Percentiles rank a stretch among this genome's conserved stretches.
phyloP scores from a whole-genome alignment of 2,888 invertebrate genomes.

The Cosmopolites sordidus region DNA sequence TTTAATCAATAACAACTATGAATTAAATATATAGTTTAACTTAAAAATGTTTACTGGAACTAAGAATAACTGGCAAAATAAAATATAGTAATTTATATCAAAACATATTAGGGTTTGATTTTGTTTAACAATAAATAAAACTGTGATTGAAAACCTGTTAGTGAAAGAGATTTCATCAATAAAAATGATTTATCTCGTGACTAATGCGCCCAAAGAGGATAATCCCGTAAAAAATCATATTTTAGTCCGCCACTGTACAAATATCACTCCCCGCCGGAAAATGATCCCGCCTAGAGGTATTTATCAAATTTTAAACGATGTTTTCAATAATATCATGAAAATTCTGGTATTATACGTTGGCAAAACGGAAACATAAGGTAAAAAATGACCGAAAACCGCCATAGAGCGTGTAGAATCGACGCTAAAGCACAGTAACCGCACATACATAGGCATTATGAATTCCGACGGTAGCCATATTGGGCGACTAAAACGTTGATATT shows the following conservation, averaged over 20 bases:
- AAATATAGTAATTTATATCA: too few relatives aligned
- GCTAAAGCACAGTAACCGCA: conserved; percentile 26
- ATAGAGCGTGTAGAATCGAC: conserved; percentile 16
- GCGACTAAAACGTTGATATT: conserved; percentile 47
- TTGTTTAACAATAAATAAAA: neutral
- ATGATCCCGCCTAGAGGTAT: conserved; percentile 14
- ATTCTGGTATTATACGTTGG: conserved; percentile 5
- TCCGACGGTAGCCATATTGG: conserved; percentile 52
- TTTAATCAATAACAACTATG: too few relatives aligned
- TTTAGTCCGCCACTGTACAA: conserved; percentile 20
- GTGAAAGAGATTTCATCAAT: conserved; percentile 2
- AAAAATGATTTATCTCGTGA: conserved; percentile 8
- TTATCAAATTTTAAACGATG: conserved; percentile 13
- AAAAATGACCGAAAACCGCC: conserved; percentile 26
- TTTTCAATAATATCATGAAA: conserved; percentile 7
- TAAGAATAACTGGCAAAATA: too few relatives aligned
- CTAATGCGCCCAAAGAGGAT: conserved; percentile 9
- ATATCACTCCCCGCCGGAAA: conserved; percentile 23
- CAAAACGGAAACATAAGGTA: conserved; percentile 8
- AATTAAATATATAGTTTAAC: too few relatives aligned
- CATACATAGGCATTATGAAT: conserved; percentile 32
- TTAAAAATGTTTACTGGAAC: too few relatives aligned
- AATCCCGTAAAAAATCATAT: conserved; percentile 6
- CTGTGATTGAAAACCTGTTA: conserved; percentile 4
- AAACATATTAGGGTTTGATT: too few relatives aligned